phyloP scores from a whole-genome alignment of 2,888 invertebrate species.

The Seladonia tumulorum region DNA sequence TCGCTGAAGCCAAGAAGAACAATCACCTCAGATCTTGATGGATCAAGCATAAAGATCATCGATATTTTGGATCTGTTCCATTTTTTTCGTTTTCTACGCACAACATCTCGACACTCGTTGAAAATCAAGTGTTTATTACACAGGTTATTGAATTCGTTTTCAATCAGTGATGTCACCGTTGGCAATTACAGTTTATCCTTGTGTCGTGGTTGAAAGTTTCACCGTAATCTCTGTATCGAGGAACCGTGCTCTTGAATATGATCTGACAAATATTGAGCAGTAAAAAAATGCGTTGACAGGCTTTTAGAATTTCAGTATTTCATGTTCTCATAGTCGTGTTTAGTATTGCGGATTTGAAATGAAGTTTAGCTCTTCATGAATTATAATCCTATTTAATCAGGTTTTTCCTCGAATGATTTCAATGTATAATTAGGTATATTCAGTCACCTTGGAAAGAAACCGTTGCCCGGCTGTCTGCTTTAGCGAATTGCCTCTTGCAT shows the following conservation, averaged over 20 bases:
- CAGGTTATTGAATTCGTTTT: neutral
- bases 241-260: neutral
- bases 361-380: neutral
- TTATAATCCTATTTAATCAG: neutral
- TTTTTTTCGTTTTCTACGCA: neutral
- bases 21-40: neutral
- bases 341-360: neutral
- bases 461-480: neutral
- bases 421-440: neutral
- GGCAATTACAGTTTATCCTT: neutral
- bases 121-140: neutral
- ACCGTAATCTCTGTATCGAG: neutral
- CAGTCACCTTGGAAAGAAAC: neutral
- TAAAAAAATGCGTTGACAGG: neutral
- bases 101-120: neutral
- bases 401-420: constrained; percentile 5
- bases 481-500: neutral
- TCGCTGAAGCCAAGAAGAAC: neutral
- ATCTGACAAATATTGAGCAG: neutral
- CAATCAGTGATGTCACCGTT: neutral
- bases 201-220: neutral
- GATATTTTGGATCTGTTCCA: neutral
- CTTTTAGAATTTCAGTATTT: neutral
- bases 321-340: neutral
- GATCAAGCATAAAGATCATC: neutral